These are phyloP conservation scores for Zaprionus africanus DNA, from an alignment of 1,140 invertebrate species.

Conservation along the genomic window DNA sequence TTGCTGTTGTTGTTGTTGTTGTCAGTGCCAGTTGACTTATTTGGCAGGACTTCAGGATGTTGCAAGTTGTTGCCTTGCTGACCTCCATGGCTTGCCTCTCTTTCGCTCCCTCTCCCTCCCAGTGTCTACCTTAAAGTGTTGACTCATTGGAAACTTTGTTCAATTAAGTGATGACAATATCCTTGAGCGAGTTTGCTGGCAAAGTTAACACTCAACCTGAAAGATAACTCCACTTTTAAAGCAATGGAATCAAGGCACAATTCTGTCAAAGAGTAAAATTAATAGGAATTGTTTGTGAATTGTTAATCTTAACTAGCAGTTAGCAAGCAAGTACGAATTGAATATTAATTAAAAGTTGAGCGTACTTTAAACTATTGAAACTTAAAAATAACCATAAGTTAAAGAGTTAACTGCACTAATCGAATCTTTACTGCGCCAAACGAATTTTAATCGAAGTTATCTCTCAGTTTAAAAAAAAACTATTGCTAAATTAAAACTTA, in stretches of 20 bases:
- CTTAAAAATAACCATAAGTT: neutral
- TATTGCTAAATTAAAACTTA: no score
- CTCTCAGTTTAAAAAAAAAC: no score
- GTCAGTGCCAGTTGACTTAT: conserved; percentile 15
- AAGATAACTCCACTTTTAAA: neutral
- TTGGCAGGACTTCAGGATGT: neutral
- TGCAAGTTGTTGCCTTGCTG: neutral
- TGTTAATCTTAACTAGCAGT: neutral
- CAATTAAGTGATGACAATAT: neutral
- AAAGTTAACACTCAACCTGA: neutral
- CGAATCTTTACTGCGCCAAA: no score
- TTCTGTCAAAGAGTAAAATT: no score
- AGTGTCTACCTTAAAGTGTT: neutral
- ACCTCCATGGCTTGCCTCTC: neutral
- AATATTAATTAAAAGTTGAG: no score
- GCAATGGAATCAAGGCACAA: no score
- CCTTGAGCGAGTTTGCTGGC: neutral
- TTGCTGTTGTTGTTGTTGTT: conserved; percentile 3
- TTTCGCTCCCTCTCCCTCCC: no score
- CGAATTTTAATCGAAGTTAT: no score
- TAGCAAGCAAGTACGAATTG: neutral
- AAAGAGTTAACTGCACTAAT: neutral
- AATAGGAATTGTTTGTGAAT: neutral
- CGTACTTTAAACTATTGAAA: no score
- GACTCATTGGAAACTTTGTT: neutral